These are phyloP conservation scores for Puntigrus tetrazona DNA, from an alignment of 2,113 vertebrate species.

Conservation along the genomic window DNA sequence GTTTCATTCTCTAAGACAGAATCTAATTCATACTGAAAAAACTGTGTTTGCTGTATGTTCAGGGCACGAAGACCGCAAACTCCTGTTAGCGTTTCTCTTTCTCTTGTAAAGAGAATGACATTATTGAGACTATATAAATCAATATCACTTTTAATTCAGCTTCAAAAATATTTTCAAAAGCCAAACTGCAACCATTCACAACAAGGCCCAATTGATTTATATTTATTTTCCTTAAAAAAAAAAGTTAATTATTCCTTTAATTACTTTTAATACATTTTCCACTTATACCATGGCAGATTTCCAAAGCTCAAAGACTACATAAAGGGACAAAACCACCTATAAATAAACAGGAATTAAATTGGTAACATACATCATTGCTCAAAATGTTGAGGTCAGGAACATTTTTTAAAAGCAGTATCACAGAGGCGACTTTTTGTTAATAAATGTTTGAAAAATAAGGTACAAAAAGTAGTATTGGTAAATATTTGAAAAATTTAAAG, in stretches of 20 bases:
- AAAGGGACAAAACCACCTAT: background rate
- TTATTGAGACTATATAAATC: background rate
- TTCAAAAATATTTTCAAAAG: slow-evolving; percentile 18
- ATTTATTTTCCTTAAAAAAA: background rate
- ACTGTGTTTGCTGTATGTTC: background rate
- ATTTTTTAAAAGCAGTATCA: background rate
- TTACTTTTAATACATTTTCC: background rate
- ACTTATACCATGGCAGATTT: background rate
- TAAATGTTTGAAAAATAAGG: background rate
- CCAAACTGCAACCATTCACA: background rate
- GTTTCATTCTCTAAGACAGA: slow-evolving; percentile 20
- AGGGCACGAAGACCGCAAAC: background rate
- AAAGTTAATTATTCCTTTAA: background rate
- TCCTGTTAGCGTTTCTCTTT: background rate
- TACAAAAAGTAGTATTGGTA: background rate
- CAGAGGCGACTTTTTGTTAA: background rate
- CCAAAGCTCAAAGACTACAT: background rate
- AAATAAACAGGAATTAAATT: background rate
- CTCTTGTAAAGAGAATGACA: background rate
- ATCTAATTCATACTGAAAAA: slow-evolving; percentile 21
- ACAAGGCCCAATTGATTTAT: background rate
- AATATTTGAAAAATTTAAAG: background rate
- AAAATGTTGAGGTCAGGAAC: background rate
- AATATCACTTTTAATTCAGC: background rate
- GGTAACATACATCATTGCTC: background rate